Base-by-base conservation (phyloP, 2,888 invertebrate species). In the Odontocolon sp. region DNA sequence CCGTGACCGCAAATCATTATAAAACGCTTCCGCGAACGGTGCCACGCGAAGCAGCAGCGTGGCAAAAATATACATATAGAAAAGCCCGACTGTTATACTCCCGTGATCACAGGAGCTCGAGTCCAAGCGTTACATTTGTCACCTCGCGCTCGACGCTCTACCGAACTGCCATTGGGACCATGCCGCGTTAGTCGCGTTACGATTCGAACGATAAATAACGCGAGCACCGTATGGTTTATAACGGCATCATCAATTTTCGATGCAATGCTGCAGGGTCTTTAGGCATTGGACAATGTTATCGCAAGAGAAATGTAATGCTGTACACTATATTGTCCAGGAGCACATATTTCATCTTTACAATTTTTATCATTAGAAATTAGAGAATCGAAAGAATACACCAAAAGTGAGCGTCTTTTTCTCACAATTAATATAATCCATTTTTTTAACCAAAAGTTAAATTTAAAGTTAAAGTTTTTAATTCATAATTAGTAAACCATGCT, bases 1-100 rank as follows among this genome's bases (percentile, higher is more conserved):
- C 59, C 52, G 59, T 61, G 72, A 77, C 77, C 77, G 77, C 72
- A 77, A 77, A 77, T 77, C 77, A 73, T 77, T 77, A 77, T 77
- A 66, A 73, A 77, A 72, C 54, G 69, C 72, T 77, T 73, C 77
- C 77, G 72, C 69, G 72, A 73, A 59, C 64, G 75, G 6, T 16
- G 57, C 45, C n/a, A 21, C 40, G 56, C 11, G 16, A 28, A n/a
- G 33, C 3, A n/a, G n/a, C 3, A 40, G n/a, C 16, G 1, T 9
- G 21, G 16, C 14, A 38, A 9, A 31, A 14, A 8, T 6, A 52
- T 9, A 8, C 18, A 14, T 9, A 61, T 47, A 50, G 57, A 57
- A 64, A 64, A 64, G 64, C 57, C 31, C 16, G 23, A 16, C 28
- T 9, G 18, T n/a, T 50, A 21, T 56, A 36, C 69, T 11, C 52